Percentiles rank a stretch among this genome's conserved stretches.
These are phyloP conservation scores for Pyxicephalus adspersus DNA, from an alignment of 2,113 vertebrate genomes.

Conservation along the genomic window DNA sequence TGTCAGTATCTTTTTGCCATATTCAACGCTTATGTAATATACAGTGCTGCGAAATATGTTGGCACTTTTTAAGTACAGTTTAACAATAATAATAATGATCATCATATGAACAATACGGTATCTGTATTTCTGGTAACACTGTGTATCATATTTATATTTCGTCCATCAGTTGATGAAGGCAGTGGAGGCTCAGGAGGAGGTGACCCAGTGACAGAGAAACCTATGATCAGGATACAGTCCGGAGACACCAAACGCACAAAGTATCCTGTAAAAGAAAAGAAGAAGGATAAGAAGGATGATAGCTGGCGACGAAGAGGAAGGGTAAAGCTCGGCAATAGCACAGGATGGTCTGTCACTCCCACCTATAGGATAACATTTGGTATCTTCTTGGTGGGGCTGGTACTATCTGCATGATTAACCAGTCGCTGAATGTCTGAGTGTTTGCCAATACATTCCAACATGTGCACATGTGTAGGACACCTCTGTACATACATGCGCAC, in stretches of 20 bases:
- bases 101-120: too few species aligned
- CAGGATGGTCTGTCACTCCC: background rate
- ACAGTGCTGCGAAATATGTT: too few species aligned
- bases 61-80: too few species aligned
- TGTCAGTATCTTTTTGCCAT: too few species aligned
- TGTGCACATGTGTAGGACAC: too few species aligned
- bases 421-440: background rate
- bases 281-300: slow-evolving; percentile 52
- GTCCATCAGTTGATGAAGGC: slow-evolving; percentile 74
- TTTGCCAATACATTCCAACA: background rate
- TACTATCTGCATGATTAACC: background rate
- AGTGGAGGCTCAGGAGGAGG: slow-evolving; percentile 80
- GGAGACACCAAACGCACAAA: slow-evolving; percentile 57
- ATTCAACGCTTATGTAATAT: too few species aligned
- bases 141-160: background rate
- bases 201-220: slow-evolving; percentile 71
- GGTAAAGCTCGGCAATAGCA: background rate
- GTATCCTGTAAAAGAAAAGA: slow-evolving; percentile 57
- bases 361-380: background rate
- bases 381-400: background rate
- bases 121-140: background rate
- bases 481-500: too few species aligned
- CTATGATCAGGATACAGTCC: slow-evolving; percentile 46
- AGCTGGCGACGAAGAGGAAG: slow-evolving; percentile 3
- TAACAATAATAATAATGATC: too few species aligned